These are phyloP conservation scores for Aphrophora alni DNA, from an alignment of 2,888 invertebrate species.

Conservation along the genomic window DNA sequence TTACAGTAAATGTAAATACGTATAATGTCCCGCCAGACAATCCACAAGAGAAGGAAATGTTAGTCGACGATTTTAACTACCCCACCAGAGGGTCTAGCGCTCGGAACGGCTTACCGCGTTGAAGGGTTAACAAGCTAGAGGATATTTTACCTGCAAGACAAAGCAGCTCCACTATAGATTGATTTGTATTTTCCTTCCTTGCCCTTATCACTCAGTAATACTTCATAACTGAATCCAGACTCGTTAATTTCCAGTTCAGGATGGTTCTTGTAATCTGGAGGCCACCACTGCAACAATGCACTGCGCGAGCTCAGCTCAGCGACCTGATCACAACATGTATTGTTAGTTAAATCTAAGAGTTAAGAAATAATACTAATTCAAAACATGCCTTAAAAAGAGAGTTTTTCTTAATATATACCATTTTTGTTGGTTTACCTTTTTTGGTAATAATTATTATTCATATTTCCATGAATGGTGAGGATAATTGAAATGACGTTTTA, in stretches of 20 bases:
- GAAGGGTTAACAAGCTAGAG: too few species aligned
- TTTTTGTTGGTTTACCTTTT: neutral
- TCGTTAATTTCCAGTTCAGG: slow-evolving; percentile 64
- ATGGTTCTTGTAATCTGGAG: slow-evolving; percentile 62
- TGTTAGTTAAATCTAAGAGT: neutral
- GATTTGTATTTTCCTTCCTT: slow-evolving; percentile 85
- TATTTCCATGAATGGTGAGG: too few species aligned
- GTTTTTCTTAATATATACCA: neutral
- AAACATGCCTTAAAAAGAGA: too few species aligned
- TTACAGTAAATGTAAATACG: too few species aligned
- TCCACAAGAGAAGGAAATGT: too few species aligned
- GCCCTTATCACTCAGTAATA: slow-evolving; percentile 77
- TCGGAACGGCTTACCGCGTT: too few species aligned
- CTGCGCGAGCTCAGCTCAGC: slow-evolving; percentile 83
- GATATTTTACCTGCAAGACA: slow-evolving; percentile 69
- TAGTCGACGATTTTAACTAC: too few species aligned
- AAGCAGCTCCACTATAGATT: slow-evolving; percentile 78
- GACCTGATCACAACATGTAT: slow-evolving; percentile 62
- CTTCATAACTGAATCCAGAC: slow-evolving; percentile 78
- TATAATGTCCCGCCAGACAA: too few species aligned
- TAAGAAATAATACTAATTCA: neutral
- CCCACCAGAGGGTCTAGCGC: too few species aligned
- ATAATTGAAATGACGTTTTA: too few species aligned
- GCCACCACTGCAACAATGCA: slow-evolving; percentile 85
- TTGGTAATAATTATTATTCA: too few species aligned